A percentile compares a stretch with the other conserved stretches of the same genome.
Evolutionary conservation across 2,797 vertebrate genomes (phyloP).

Genomic region (Urosaurus nigricauda): DNA sequence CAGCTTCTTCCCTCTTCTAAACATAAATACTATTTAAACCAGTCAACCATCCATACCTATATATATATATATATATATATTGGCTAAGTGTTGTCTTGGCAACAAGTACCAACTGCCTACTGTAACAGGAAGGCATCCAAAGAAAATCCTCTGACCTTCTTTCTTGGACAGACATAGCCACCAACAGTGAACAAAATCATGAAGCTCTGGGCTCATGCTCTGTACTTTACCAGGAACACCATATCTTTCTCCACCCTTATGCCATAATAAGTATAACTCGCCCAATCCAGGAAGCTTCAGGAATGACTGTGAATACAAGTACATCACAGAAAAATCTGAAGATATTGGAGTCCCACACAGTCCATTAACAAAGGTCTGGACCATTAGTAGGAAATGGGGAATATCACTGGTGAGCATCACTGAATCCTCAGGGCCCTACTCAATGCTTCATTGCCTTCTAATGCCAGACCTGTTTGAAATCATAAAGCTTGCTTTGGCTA

Average conservation of each 20-base stretch:
- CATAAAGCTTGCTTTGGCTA: no score
- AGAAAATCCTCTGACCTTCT: background rate
- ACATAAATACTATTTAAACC: conserved; percentile 13
- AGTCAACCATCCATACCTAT: background rate
- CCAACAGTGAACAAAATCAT: background rate
- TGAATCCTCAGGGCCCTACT: no score
- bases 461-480: background rate
- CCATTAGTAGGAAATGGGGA: background rate
- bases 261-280: background rate
- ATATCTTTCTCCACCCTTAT: background rate
- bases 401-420: background rate
- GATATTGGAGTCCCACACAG: background rate
- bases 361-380: background rate
- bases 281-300: no score
- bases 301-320: background rate
- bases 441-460: background rate
- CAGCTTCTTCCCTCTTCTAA: conserved; percentile 11
- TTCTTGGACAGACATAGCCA: background rate
- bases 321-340: background rate
- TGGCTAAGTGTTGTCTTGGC: background rate
- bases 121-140: background rate
- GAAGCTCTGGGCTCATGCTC: background rate
- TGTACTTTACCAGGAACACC: background rate
- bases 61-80: no score
- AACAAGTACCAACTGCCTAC: background rate